Percentiles rank a stretch among this genome's conserved stretches.
Evolutionary conservation across 2,113 vertebrate species (phyloP).

Genomic region (Arizona elegans): DNA sequence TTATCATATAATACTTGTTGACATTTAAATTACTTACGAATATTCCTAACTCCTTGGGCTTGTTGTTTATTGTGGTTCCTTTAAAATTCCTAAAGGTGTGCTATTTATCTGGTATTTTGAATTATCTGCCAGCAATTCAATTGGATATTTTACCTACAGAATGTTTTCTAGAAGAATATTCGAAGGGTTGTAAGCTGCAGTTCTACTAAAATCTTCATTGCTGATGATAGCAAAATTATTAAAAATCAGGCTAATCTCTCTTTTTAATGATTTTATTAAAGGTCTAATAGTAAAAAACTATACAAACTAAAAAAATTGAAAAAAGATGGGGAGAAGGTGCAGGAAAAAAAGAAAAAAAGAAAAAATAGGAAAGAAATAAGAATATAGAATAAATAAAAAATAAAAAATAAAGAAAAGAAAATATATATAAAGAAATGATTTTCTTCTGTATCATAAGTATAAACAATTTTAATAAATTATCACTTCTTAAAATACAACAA

Average conservation of each 20-base stretch:
- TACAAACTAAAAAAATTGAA: not conserved
- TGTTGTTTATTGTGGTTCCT: not conserved
- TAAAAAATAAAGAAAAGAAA: not conserved
- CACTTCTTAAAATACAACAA: not conserved
- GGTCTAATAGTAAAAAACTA: not conserved
- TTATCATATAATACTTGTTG: not conserved
- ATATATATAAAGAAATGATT: not conserved
- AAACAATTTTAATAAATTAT: not conserved
- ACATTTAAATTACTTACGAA: not conserved
- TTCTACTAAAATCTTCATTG: not conserved
- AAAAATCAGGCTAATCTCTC: not conserved
- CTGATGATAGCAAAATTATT: not conserved
- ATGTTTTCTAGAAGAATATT: not conserved
- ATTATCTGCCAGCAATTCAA: not conserved
- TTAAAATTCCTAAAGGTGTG: not conserved
- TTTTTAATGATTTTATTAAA: not conserved
- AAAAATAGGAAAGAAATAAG: not conserved
- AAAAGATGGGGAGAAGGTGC: not conserved
- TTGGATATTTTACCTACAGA: not conserved
- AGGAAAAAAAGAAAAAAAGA: not conserved
- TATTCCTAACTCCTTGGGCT: not conserved
- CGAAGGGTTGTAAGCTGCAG: not conserved
- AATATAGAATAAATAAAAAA: not conserved
- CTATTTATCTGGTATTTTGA: not conserved
- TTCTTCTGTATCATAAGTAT: not conserved